Conservation (phyloP, 1,140 invertebrate genomes). For the Ceratina australensis region DNA sequence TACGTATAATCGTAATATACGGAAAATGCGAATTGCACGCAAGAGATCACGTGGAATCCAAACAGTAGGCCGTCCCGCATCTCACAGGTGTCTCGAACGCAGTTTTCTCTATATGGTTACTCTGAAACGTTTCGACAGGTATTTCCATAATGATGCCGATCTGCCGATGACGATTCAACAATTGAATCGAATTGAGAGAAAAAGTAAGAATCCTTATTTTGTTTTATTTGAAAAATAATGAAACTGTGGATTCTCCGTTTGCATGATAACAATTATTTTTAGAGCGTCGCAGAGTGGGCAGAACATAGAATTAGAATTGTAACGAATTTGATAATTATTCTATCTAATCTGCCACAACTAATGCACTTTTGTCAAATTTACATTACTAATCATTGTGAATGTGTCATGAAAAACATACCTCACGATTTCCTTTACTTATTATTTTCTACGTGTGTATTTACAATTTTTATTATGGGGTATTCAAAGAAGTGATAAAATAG, state of each 20-base stretch:
- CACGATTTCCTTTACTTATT: too few species aligned
- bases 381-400: too few species aligned
- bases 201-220: too few species aligned
- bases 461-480: too few species aligned
- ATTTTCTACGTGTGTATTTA: too few species aligned
- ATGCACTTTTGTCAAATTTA: too few species aligned
- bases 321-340: too few species aligned
- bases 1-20: conserved; percentile 87
- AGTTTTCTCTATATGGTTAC: not conserved
- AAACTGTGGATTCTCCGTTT: conserved; percentile 10
- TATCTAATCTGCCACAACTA: too few species aligned
- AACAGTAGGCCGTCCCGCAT: conserved; percentile 77
- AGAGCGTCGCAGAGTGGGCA: too few species aligned
- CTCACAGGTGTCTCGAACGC: conserved; percentile 45
- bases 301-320: too few species aligned
- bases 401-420: too few species aligned
- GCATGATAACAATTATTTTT: not conserved
- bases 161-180: not conserved
- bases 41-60: conserved; percentile 83
- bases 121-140: conserved; percentile 23
- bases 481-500: not conserved
- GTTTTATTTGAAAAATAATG: not conserved
- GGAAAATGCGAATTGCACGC: conserved; percentile 85
- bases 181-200: too few species aligned
- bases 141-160: not conserved